These are phyloP conservation scores for Telmatochromis sp. DNA, from an alignment of 2,113 vertebrate species.

Conservation along the genomic window DNA sequence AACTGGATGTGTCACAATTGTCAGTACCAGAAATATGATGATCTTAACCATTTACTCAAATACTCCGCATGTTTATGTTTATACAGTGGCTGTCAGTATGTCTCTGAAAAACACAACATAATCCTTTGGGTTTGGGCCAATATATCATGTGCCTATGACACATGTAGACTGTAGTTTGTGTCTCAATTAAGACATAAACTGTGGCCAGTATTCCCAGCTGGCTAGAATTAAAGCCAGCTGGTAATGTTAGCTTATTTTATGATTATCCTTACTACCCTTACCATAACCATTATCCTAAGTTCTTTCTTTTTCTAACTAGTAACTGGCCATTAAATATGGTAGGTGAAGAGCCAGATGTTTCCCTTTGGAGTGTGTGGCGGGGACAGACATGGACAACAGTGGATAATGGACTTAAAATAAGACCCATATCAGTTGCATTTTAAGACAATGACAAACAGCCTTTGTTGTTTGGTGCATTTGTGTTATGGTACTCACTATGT, in stretches of 20 bases:
- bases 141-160: background rate
- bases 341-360: background rate
- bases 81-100: background rate
- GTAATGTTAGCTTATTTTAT: background rate
- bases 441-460: background rate
- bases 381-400: background rate
- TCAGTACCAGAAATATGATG: background rate
- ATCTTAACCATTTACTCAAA: background rate
- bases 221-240: background rate
- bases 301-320: background rate
- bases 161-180: background rate
- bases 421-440: background rate
- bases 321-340: background rate
- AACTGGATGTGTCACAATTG: background rate
- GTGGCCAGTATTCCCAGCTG: background rate
- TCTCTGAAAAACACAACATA: background rate
- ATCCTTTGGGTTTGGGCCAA: background rate
- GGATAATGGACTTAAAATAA: background rate
- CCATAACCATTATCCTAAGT: background rate
- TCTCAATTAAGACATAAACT: background rate
- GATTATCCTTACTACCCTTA: background rate
- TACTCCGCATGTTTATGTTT: background rate
- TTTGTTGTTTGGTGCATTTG: background rate
- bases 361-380: background rate
- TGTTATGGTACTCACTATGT: background rate